These are phyloP conservation scores for Amiota mariae DNA, from an alignment of 2,888 invertebrate genomes.

Conservation along the genomic window DNA sequence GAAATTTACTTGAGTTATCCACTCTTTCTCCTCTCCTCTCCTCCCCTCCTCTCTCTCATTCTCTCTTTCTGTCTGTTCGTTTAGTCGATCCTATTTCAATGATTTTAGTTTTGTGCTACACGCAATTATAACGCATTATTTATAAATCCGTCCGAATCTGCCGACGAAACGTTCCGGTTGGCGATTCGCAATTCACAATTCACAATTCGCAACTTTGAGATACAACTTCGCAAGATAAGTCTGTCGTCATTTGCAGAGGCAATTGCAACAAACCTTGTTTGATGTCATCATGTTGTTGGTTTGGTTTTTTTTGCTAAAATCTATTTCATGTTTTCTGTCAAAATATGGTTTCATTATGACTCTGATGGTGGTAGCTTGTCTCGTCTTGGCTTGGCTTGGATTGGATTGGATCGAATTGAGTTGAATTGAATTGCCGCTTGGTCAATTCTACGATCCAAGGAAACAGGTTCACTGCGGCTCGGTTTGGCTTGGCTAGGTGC, in stretches of 20 bases:
- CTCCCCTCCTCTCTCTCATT: not conserved
- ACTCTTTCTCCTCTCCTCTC: too few species aligned
- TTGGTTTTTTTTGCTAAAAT: constrained; percentile 47
- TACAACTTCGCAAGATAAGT: too few species aligned
- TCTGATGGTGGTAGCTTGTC: not conserved
- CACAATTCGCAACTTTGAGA: too few species aligned
- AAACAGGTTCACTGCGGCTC: not conserved
- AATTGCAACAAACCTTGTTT: constrained; percentile 34
- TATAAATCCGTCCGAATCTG: not conserved
- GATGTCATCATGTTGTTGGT: constrained; percentile 38
- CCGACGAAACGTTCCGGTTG: constrained; percentile 1
- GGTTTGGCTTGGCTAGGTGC: too few species aligned
- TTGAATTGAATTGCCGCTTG: too few species aligned
- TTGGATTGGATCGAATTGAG: too few species aligned
- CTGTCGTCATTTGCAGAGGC: constrained; percentile 33
- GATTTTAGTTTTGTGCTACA: constrained; percentile 13
- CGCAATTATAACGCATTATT: constrained; percentile 28
- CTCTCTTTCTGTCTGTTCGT: not conserved
- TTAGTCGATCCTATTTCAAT: not conserved
- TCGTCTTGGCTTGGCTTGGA: not conserved
- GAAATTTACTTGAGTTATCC: not conserved
- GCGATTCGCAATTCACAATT: not conserved
- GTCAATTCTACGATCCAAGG: too few species aligned
- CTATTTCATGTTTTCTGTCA: constrained; percentile 70
- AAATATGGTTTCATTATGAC: constrained; percentile 60